Evolutionary conservation across 2,797 vertebrate genomes (phyloP).

Genomic region (Enteromius argenteus): DNA sequence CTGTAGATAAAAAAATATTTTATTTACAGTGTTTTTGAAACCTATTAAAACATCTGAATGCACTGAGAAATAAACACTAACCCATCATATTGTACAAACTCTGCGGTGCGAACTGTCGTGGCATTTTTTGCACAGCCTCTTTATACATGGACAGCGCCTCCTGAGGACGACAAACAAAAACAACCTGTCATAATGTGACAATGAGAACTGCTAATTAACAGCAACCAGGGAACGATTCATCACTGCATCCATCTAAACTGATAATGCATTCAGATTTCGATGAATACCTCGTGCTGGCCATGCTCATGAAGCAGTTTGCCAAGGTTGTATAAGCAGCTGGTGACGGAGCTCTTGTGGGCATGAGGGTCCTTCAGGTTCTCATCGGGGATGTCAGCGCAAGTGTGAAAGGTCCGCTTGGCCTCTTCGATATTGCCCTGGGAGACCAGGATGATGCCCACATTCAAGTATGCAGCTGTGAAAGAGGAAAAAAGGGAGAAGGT

Average conservation of each 20-base stretch:
- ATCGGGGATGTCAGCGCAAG: constrained; percentile 95
- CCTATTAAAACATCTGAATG: background rate
- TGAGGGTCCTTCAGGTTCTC: constrained; percentile 99
- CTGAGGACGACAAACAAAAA: constrained; percentile 74
- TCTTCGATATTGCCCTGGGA: constrained; percentile 93
- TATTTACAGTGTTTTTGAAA: background rate
- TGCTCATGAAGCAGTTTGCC: constrained; percentile 96
- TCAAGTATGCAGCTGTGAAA: constrained; percentile 94
- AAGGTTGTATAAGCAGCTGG: constrained; percentile 98
- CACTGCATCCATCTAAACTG: background rate
- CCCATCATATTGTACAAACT: constrained; percentile 99
- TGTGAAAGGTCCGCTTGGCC: constrained; percentile 92
- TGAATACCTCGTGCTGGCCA: constrained; percentile 89
- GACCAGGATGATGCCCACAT: constrained; percentile 97
- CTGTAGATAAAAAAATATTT: background rate
- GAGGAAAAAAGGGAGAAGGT: background rate
- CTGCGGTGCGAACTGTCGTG: constrained; percentile 95
- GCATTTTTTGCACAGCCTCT: constrained; percentile 98
- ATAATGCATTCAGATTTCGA: background rate
- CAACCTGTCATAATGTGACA: background rate
- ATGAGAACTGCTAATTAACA: constrained; percentile 1
- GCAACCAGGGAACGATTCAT: background rate
- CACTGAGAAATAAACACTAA: constrained; percentile 73
- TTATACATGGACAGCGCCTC: constrained; percentile 94
- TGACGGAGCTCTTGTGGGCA: constrained; percentile 96